phyloP scores from a whole-genome alignment of 92 coral and sea anemone species.

The Meandrina meandrites region DNA sequence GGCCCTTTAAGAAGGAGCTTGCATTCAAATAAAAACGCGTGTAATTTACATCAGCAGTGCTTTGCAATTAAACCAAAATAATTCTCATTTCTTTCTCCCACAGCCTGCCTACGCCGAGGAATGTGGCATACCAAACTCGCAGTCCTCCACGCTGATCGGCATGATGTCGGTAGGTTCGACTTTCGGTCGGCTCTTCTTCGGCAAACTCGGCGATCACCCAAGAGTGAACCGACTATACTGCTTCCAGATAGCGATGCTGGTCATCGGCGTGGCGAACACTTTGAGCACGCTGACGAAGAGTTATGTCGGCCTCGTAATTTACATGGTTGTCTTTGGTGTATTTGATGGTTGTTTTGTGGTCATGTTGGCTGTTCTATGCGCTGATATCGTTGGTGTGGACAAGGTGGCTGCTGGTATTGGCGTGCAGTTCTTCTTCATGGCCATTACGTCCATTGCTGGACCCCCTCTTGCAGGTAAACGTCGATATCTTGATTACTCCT shows the following conservation, averaged over 20 bases:
- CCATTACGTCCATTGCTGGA: slow-evolving; percentile 89
- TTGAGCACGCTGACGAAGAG: slow-evolving; percentile 82
- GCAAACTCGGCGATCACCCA: slow-evolving; percentile 94
- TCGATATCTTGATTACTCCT: neutral
- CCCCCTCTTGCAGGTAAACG: slow-evolving; percentile 93
- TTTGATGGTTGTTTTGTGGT: slow-evolving; percentile 96
- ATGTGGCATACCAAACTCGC: slow-evolving; percentile 71
- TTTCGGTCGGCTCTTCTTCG: slow-evolving; percentile 96
- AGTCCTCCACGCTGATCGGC: slow-evolving; percentile 88
- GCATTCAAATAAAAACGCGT: too few species aligned
- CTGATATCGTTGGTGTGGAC: slow-evolving; percentile 89
- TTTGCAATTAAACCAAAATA: too few species aligned
- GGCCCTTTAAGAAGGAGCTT: slow-evolving; percentile 41
- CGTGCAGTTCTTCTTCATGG: slow-evolving; percentile 94
- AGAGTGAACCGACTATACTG: slow-evolving; percentile 91
- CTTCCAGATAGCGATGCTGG: slow-evolving; percentile 84
- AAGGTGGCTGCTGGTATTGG: slow-evolving; percentile 97
- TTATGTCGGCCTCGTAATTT: slow-evolving; percentile 82
- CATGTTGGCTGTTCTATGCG: slow-evolving; percentile 84
- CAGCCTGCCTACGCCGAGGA: slow-evolving; percentile 93
- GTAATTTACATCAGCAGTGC: neutral
- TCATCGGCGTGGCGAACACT: slow-evolving; percentile 84
- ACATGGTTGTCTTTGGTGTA: slow-evolving; percentile 94
- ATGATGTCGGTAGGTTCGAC: slow-evolving; percentile 98
- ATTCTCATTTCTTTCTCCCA: neutral